phyloP scores from a whole-genome alignment of 2,113 vertebrate species.

The Amphilophus citrinellus region DNA sequence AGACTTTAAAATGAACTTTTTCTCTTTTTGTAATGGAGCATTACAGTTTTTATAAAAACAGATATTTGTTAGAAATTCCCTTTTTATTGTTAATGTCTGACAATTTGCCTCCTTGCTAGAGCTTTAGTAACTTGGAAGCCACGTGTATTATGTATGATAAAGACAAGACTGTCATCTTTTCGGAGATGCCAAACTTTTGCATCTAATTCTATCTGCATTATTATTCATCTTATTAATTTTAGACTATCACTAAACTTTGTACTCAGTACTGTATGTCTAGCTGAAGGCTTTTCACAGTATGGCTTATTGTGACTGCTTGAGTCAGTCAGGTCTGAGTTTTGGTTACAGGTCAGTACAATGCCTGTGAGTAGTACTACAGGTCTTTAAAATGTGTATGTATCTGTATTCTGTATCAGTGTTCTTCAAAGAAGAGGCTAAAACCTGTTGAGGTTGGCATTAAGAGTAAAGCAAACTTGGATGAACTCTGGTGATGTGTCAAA shows the following conservation, averaged over 20 bases:
- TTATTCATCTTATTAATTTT: not conserved
- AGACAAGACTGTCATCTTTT: not conserved
- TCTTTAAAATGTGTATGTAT: not conserved
- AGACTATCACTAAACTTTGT: not conserved
- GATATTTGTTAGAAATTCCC: not conserved
- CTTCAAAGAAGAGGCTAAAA: not conserved
- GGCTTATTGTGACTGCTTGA: not conserved
- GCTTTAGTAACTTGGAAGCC: not conserved
- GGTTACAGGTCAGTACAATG: not conserved
- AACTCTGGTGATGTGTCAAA: not conserved
- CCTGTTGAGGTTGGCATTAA: not conserved
- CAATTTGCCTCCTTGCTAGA: not conserved
- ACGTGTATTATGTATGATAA: not conserved
- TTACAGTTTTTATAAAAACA: not conserved
- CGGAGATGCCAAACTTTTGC: not conserved
- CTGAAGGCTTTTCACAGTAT: not conserved
- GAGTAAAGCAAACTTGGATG: not conserved
- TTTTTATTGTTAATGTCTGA: not conserved
- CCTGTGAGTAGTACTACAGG: not conserved
- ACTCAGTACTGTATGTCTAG: not conserved
- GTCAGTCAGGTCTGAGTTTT: not conserved
- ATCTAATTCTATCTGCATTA: not conserved
- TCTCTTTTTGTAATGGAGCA: too few relatives aligned
- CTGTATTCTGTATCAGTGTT: not conserved
- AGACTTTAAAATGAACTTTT: too few relatives aligned